A percentile compares a stretch with the other conserved stretches of the same genome.
These are phyloP conservation scores for Takifugu ocellatus DNA, from an alignment of 2,797 vertebrate species.

Conservation along the genomic window DNA sequence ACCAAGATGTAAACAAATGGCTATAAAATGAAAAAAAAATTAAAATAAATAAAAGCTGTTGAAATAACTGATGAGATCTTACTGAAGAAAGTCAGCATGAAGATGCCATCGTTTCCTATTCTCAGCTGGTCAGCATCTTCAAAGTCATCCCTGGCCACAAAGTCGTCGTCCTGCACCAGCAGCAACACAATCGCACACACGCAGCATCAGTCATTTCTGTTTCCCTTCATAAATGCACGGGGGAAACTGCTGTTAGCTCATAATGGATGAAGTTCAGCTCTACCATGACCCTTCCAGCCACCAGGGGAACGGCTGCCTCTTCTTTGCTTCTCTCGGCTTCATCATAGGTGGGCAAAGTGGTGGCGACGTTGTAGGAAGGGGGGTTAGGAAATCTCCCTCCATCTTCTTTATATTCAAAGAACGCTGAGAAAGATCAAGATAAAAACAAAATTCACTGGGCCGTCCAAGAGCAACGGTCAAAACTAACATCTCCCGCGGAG, in stretches of 20 bases:
- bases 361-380: conserved; percentile 95
- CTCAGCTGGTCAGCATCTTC: conserved; percentile 96
- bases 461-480: too few species aligned
- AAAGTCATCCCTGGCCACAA: conserved; percentile 90
- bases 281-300: conserved; percentile 85
- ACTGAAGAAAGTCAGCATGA: conserved; percentile 99
- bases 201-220: neutral
- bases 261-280: neutral
- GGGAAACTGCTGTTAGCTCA: too few species aligned
- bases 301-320: conserved; percentile 89
- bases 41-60: neutral
- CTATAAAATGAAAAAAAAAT: too few species aligned
- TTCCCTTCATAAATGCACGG: neutral
- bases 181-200: neutral
- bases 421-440: conserved; percentile 67
- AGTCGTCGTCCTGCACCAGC: conserved; percentile 88
- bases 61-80: conserved; percentile 62
- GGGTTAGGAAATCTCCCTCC: conserved; percentile 90
- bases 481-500: too few species aligned
- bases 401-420: conserved; percentile 95
- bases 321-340: conserved; percentile 94
- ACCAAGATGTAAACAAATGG: too few species aligned
- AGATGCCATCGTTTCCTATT: conserved; percentile 98
- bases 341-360: conserved; percentile 92
- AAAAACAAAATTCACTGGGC: neutral